Evolutionary conservation across 2,113 vertebrate species (phyloP).

Genomic region (Daboia siamensis): DNA sequence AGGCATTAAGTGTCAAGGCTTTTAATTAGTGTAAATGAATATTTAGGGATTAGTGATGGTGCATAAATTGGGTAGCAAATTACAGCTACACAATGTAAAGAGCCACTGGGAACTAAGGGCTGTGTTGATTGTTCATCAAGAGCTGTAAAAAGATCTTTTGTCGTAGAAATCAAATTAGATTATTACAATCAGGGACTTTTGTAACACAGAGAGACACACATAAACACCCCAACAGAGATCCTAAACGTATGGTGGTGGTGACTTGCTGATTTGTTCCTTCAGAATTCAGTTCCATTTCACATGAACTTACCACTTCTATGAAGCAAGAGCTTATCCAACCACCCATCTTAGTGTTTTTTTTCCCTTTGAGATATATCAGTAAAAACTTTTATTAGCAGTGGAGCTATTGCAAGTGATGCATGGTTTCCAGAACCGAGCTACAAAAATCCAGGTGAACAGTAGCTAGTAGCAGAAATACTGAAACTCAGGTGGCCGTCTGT

Average conservation of each 20-base stretch:
- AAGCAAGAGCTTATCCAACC: too few relatives aligned
- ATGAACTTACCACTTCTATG: background rate
- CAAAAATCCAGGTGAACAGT: background rate
- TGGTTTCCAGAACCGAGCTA: background rate
- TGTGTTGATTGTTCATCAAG: constrained; percentile 22
- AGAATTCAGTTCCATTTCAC: background rate
- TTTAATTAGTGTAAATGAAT: constrained; percentile 56
- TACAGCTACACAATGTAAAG: constrained; percentile 42
- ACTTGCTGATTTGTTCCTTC: background rate
- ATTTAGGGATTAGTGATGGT: constrained; percentile 22
- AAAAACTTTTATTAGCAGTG: background rate
- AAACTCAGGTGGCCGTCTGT: background rate
- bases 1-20: background rate
- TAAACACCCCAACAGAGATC: background rate
- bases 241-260: background rate
- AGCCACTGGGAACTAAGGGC: background rate
- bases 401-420: background rate
- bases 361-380: background rate
- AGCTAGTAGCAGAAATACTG: background rate
- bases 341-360: background rate
- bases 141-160: constrained; percentile 18
- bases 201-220: background rate
- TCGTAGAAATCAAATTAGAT: constrained; percentile 32
- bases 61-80: background rate
- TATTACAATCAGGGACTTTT: constrained; percentile 43